Evolutionary conservation across 2,888 invertebrate genomes (phyloP).

Genomic region (Mesorhabditis belari): DNA sequence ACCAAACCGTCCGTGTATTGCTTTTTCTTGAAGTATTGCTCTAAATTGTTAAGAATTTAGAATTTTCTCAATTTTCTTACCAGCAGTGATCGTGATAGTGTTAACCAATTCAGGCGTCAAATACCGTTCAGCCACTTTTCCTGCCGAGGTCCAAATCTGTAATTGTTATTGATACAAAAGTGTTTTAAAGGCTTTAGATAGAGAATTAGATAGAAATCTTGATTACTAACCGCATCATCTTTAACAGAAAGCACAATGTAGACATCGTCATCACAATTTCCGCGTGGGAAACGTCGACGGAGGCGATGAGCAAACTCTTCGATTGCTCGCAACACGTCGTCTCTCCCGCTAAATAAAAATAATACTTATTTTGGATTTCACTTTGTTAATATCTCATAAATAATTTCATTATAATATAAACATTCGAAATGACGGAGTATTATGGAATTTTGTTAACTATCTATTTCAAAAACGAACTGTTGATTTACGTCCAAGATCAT

Average conservation of each 20-base stretch:
- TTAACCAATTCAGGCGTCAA: not conserved
- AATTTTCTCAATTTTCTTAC: not conserved
- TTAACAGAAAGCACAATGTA: not conserved
- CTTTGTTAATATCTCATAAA: too few relatives aligned
- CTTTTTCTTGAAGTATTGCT: not conserved
- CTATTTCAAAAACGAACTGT: not conserved
- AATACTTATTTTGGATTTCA: too few relatives aligned
- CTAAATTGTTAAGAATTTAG: not conserved
- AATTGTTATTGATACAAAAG: too few relatives aligned
- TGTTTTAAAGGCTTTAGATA: not conserved
- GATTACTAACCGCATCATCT: not conserved
- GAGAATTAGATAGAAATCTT: too few relatives aligned
- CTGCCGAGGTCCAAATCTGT: not conserved
- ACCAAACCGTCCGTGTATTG: not conserved
- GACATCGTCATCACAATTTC: not conserved
- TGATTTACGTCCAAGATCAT: not conserved
- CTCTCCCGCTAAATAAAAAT: not conserved
- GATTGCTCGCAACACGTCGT: not conserved
- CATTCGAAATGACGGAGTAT: too few relatives aligned
- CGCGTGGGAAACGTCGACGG: not conserved
- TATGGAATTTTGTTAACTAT: not conserved
- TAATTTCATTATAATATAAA: too few relatives aligned
- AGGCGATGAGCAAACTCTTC: not conserved
- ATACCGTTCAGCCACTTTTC: not conserved
- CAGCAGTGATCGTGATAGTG: not conserved